Percentiles rank a stretch among this genome's conserved stretches.
phyloP scores from a whole-genome alignment of 2,113 vertebrate species.

The Lophius piscatorius region DNA sequence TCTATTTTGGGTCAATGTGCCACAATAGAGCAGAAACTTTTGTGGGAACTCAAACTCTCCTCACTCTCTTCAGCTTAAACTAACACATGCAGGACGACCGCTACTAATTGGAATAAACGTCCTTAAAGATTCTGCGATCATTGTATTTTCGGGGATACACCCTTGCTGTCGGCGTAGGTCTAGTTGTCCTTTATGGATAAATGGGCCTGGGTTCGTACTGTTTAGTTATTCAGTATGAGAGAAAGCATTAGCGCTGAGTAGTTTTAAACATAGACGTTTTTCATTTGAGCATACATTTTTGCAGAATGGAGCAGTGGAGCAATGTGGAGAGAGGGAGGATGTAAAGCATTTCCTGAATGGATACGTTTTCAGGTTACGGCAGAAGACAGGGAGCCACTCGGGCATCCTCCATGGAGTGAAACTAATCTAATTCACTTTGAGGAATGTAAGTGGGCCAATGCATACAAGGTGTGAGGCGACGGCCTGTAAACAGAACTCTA shows the following conservation, averaged over 20 bases:
- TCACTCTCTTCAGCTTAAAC: constrained; percentile 14
- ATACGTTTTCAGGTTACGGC: constrained; percentile 55
- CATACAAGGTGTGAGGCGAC: constrained; percentile 71
- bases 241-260: neutral
- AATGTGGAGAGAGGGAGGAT: constrained; percentile 43
- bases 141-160: constrained; percentile 14
- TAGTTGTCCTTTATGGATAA: no score
- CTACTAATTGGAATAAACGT: no score
- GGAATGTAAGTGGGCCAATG: constrained; percentile 72
- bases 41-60: neutral
- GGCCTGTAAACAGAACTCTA: constrained; percentile 60
- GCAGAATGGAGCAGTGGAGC: no score
- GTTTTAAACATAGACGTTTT: constrained; percentile 10
- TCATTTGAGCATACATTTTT: neutral
- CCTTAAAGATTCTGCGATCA: constrained; percentile 17
- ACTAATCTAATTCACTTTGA: constrained; percentile 73
- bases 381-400: constrained; percentile 62
- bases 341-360: constrained; percentile 67
- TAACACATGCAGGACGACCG: no score
- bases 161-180: no score
- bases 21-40: constrained; percentile 26
- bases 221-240: neutral
- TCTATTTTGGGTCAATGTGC: constrained; percentile 39
- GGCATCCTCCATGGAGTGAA: constrained; percentile 63
- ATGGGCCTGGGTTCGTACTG: no score